These are phyloP conservation scores for Paramacrobiotus metropolitanus DNA, from an alignment of 1,140 invertebrate species.

Conservation along the genomic window DNA sequence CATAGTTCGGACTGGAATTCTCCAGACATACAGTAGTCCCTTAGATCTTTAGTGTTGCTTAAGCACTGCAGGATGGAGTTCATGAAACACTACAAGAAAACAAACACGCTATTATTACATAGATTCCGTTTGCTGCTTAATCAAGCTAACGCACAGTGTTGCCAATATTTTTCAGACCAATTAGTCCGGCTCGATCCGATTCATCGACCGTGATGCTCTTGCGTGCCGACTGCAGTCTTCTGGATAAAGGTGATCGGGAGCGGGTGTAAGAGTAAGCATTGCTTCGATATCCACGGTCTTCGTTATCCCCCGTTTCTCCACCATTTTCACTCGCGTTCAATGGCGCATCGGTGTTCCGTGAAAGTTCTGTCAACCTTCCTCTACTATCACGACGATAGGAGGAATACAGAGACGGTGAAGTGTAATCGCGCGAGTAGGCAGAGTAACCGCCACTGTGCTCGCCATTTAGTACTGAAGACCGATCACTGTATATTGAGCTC, in stretches of 20 bases:
- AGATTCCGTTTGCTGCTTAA: background rate
- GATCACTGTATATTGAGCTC: no score
- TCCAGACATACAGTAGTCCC: conserved; percentile 48
- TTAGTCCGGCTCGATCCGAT: conserved; percentile 34
- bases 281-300: background rate
- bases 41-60: conserved; percentile 52
- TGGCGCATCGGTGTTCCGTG: no score
- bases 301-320: background rate
- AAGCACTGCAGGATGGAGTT: conserved; percentile 84
- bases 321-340: background rate
- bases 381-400: no score
- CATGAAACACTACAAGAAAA: conserved; percentile 59
- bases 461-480: no score
- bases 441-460: no score
- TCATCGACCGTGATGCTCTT: no score
- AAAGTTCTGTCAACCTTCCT: no score
- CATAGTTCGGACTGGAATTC: conserved; percentile 43
- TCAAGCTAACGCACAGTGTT: conserved; percentile 42
- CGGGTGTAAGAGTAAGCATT: background rate
- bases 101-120: background rate
- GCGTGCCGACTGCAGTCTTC: no score
- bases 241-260: background rate
- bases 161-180: conserved; percentile 73
- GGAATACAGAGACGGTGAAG: no score
- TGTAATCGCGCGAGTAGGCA: no score